phyloP scores from a whole-genome alignment of 2,888 invertebrate genomes.

The Metallyticus violacea region DNA sequence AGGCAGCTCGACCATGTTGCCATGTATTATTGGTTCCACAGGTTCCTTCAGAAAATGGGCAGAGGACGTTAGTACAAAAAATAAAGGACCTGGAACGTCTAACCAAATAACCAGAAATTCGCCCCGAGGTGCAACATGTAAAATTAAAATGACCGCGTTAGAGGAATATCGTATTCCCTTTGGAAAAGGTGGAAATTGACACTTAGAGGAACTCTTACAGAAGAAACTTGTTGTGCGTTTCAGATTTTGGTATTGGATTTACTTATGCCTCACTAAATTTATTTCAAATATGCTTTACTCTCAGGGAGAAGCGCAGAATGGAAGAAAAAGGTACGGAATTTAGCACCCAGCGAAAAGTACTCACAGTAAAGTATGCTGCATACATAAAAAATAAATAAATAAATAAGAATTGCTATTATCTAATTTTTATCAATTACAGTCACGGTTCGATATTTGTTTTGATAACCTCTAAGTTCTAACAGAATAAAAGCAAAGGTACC shows the following conservation, averaged over 20 bases:
- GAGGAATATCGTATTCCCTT: background rate
- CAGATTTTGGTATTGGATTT: background rate
- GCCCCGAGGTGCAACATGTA: background rate
- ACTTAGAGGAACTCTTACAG: background rate
- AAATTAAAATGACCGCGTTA: background rate
- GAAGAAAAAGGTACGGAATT: no score
- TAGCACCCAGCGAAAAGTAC: no score
- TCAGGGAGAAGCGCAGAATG: no score
- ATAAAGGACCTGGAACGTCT: background rate
- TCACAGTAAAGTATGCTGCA: no score
- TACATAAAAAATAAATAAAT: no score
- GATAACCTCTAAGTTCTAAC: no score
- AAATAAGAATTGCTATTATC: no score
- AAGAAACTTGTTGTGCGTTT: background rate
- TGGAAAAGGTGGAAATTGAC: background rate
- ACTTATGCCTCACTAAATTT: no score
- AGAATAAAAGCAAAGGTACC: no score
- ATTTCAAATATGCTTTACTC: no score
- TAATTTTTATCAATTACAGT: no score
- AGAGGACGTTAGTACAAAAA: background rate
- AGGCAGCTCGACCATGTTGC: background rate
- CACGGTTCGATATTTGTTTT: no score
- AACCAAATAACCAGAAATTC: background rate
- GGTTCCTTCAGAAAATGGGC: background rate
- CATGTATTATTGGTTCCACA: background rate